phyloP scores from a whole-genome alignment of 2,888 invertebrate genomes.

The Schizaphis graminum region DNA sequence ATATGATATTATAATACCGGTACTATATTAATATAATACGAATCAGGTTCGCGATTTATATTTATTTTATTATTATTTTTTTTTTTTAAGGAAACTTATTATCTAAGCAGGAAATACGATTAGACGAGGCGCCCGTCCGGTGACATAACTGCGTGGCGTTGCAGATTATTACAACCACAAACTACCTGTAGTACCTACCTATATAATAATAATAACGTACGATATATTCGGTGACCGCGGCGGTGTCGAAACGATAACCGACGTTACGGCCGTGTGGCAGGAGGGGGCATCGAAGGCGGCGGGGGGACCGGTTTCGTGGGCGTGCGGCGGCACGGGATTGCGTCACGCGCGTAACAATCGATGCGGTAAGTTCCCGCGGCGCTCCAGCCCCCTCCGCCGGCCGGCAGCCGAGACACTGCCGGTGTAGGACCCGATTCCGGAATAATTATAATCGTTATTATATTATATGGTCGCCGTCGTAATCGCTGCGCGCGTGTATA shows the following conservation, averaged over 20 bases:
- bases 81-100: constrained; percentile 35
- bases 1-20: not conserved
- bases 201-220: not conserved
- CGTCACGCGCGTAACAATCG: constrained; percentile 58
- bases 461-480: not conserved
- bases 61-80: not conserved
- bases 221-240: constrained; percentile 33
- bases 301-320: constrained; percentile 47
- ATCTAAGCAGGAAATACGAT: constrained; percentile 59
- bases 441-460: not conserved
- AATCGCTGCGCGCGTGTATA: not conserved
- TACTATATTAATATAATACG: not conserved
- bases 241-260: constrained; percentile 18
- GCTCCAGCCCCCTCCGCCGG: not conserved
- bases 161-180: not conserved
- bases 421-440: constrained; percentile 2
- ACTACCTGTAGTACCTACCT: not conserved
- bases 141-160: constrained; percentile 7
- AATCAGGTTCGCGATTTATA: not conserved
- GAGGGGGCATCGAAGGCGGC: not conserved
- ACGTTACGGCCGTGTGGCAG: not conserved
- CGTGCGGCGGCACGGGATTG: constrained; percentile 29
- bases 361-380: constrained; percentile 46
- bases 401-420: not conserved
- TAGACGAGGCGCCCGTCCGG: not conserved